Percentiles rank a stretch among this genome's conserved stretches.
Evolutionary conservation across 2,797 vertebrate species (phyloP).

Genomic region (Lophura swinhoii): DNA sequence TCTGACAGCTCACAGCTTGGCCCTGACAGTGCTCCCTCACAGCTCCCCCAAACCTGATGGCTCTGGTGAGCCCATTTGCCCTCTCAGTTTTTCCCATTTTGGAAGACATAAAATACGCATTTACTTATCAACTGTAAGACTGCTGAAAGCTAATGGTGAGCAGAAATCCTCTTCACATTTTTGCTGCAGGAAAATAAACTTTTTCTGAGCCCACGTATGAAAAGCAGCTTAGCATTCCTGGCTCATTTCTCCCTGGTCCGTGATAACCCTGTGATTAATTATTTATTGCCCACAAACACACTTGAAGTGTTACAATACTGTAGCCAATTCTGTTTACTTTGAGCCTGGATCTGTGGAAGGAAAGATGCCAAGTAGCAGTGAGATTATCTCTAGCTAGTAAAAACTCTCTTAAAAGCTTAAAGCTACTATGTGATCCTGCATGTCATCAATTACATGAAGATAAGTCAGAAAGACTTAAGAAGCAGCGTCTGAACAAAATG

Average conservation of each 20-base stretch:
- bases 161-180: neutral
- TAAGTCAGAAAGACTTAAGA: neutral
- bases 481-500: neutral
- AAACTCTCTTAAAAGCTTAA: neutral
- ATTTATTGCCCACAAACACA: neutral
- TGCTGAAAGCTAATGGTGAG: neutral
- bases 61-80: conserved; percentile 75
- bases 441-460: neutral
- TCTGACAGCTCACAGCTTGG: conserved; percentile 78
- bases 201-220: neutral
- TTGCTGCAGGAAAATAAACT: neutral
- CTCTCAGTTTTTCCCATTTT: neutral
- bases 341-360: neutral
- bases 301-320: neutral
- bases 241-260: neutral
- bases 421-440: neutral
- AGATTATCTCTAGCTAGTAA: neutral
- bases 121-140: neutral
- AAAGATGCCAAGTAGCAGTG: neutral
- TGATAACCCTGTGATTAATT: neutral
- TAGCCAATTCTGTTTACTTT: neutral
- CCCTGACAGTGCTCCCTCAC: conserved; percentile 84
- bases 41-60: conserved; percentile 86
- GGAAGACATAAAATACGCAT: neutral
- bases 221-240: neutral